These are phyloP conservation scores for Plebejus argus DNA, from an alignment of 2,888 invertebrate species.

Conservation along the genomic window DNA sequence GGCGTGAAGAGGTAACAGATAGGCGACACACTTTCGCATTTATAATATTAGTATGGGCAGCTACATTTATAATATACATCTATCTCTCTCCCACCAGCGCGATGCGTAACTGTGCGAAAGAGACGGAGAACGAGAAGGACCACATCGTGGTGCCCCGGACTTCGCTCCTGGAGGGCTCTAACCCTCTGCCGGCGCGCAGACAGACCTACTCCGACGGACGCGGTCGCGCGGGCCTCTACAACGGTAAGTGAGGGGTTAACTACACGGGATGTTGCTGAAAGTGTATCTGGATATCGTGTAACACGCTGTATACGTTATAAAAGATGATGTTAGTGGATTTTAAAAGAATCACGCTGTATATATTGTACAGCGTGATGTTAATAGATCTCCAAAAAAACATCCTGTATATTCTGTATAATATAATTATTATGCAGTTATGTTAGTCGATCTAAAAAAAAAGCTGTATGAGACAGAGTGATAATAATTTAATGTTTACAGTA, in stretches of 20 bases:
- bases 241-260: conserved; percentile 59
- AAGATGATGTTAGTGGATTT: background rate
- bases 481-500: too few relatives aligned
- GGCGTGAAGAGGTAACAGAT: too few relatives aligned
- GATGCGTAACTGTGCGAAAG: conserved; percentile 83
- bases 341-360: background rate
- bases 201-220: conserved; percentile 79
- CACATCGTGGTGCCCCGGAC: conserved; percentile 83
- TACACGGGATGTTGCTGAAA: background rate
- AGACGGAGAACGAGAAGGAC: conserved; percentile 76
- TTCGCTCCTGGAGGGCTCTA: conserved; percentile 77
- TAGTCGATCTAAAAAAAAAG: background rate
- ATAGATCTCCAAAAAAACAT: too few relatives aligned
- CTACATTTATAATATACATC: background rate
- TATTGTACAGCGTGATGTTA: too few relatives aligned
- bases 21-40: too few relatives aligned
- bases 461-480: background rate
- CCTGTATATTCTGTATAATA: background rate
- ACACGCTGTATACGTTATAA: background rate
- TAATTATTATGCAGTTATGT: background rate
- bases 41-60: too few relatives aligned
- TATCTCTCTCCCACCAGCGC: conserved; percentile 73
- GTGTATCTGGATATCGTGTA: background rate
- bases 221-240: conserved; percentile 58
- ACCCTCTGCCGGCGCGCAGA: conserved; percentile 84